A percentile compares a stretch with the other conserved stretches of the same genome.
Evolutionary conservation across 2,113 vertebrate genomes (phyloP).

Genomic region (Nanger granti): DNA sequence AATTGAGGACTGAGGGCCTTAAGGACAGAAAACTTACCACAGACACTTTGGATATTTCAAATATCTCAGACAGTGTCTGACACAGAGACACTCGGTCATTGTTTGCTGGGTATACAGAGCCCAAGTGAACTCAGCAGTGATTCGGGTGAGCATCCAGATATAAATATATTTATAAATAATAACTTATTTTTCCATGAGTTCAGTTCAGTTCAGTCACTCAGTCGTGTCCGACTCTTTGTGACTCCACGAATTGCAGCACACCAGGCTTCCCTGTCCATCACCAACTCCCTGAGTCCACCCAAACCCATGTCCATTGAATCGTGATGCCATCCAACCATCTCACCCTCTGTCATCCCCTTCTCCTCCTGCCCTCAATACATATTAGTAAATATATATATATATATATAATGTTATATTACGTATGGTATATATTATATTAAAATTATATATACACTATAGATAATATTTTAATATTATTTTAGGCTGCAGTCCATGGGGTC

Average conservation of each 20-base stretch:
- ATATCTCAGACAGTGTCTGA: background rate
- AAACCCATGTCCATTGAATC: background rate
- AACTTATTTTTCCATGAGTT: background rate
- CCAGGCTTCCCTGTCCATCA: background rate
- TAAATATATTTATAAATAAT: background rate
- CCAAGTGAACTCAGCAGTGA: background rate
- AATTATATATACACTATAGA: background rate
- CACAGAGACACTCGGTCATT: background rate
- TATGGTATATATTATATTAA: background rate
- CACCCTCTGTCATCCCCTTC: accelerated
- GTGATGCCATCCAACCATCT: background rate
- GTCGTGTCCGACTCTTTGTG: accelerated
- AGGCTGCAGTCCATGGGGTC: no score
- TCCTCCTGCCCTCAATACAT: background rate
- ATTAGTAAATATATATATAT: background rate
- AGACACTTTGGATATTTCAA: background rate
- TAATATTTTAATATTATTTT: background rate
- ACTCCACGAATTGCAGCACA: accelerated
- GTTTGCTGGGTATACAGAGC: background rate
- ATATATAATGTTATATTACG: background rate
- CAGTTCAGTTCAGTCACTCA: background rate
- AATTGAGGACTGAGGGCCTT: background rate
- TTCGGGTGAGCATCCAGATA: background rate
- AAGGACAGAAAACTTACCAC: background rate
- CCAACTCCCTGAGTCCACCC: background rate